These are phyloP conservation scores for Eristalis intricaria DNA, from an alignment of 2,888 invertebrate species.

Conservation along the genomic window DNA sequence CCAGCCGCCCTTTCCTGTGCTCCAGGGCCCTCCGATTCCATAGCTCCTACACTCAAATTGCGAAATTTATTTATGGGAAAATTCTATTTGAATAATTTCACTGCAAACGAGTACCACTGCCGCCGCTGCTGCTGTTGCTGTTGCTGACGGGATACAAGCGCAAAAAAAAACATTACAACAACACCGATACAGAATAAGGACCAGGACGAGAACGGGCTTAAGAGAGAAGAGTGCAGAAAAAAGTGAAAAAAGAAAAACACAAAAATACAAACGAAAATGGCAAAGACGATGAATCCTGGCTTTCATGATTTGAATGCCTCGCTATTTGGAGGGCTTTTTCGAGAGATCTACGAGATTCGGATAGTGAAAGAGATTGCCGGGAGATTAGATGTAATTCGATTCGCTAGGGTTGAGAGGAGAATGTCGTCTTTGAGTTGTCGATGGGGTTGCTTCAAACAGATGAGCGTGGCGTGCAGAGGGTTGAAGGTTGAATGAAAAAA, in stretches of 20 bases:
- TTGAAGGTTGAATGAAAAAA: not conserved
- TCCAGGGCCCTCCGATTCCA: constrained; percentile 18
- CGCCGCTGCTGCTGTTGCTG: constrained; percentile 12
- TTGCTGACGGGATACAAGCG: not conserved
- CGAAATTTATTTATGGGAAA: constrained; percentile 71
- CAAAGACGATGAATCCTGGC: constrained; percentile 67
- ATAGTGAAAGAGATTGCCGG: constrained; percentile 69
- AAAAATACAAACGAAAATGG: constrained; percentile 38
- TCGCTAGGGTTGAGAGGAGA: constrained; percentile 63
- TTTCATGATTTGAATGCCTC: constrained; percentile 70
- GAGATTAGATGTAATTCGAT: constrained; percentile 72
- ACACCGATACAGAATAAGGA: not conserved
- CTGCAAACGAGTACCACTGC: constrained; percentile 62
- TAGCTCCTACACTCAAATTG: constrained; percentile 55
- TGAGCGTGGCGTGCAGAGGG: not conserved
- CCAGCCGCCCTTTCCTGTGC: not conserved
- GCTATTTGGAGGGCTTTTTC: constrained; percentile 64
- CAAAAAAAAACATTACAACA: constrained; percentile 17
- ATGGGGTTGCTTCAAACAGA: constrained; percentile 5
- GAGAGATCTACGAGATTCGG: constrained; percentile 63
- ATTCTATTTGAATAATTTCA: constrained; percentile 71
- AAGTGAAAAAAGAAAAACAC: not conserved
- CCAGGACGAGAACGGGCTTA: not conserved
- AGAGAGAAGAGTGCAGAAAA: not conserved
- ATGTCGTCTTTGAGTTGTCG: constrained; percentile 41